Conservation (phyloP, 2,797 vertebrate genomes). For the Galagoides demidoff region DNA sequence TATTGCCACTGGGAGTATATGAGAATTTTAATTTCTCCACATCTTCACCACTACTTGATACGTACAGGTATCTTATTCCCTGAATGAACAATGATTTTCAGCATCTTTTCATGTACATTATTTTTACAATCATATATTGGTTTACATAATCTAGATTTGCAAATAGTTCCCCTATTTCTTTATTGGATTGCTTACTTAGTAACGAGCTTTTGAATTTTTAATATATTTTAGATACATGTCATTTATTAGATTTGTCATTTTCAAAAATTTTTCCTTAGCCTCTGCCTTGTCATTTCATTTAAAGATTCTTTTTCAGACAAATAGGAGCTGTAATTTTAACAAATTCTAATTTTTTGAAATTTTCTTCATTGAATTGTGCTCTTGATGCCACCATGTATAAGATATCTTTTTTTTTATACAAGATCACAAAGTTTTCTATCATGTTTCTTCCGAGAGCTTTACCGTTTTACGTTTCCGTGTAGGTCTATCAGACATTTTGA, state of each 20-base stretch:
- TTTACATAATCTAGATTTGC: neutral
- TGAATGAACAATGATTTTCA: neutral
- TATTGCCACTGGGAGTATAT: fast-evolving
- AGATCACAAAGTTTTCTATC: neutral
- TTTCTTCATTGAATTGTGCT: neutral
- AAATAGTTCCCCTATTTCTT: neutral
- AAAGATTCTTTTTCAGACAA: neutral
- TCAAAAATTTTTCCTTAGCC: neutral
- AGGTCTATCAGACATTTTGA: neutral
- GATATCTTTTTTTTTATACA: neutral
- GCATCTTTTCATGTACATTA: neutral
- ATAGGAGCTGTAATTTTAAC: neutral
- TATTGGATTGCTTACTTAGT: neutral
- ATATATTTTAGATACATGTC: neutral
- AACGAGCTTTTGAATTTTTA: neutral
- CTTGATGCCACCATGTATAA: neutral
- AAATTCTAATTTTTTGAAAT: neutral
- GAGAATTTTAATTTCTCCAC: neutral
- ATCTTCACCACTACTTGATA: neutral
- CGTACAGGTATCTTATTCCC: neutral
- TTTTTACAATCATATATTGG: neutral
- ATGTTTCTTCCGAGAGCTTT: neutral
- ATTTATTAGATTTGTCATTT: neutral
- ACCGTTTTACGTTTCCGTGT: neutral
- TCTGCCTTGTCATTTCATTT: neutral